Conservation (phyloP, 2,888 invertebrate species). For the Melanargia galathea region DNA sequence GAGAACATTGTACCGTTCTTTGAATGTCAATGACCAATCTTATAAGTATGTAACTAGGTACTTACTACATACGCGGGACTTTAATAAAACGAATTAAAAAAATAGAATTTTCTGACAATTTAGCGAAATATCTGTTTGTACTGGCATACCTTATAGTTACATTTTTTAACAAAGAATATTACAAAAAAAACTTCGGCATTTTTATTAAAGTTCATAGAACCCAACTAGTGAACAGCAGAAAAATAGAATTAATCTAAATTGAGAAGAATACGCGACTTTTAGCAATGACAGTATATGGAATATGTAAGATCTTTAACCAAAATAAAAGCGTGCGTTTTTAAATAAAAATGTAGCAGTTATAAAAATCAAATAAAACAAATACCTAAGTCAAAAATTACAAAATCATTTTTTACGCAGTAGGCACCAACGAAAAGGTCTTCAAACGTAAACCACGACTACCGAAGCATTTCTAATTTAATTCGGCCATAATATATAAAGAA, state of each 20-base stretch:
- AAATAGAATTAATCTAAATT: no score
- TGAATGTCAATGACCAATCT: constrained; percentile 14
- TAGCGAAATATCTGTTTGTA: background rate
- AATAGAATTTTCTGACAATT: background rate
- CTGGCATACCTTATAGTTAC: no score
- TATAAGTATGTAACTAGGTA: background rate
- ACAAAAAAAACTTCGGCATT: no score
- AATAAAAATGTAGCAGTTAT: no score
- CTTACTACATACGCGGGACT: background rate
- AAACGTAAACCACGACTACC: constrained; percentile 34
- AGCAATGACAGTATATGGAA: no score
- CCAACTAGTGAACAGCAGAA: no score
- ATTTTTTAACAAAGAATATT: no score
- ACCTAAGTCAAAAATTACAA: background rate
- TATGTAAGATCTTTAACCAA: no score
- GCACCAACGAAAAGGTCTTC: constrained; percentile 13
- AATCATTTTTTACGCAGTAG: constrained; percentile 3
- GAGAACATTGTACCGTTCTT: constrained; percentile 13
- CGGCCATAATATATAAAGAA: constrained; percentile 54
- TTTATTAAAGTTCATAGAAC: no score
- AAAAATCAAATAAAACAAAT: no score
- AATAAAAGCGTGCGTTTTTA: no score
- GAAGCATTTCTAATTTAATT: constrained; percentile 69
- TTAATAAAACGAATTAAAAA: background rate
- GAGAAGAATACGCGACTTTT: no score